These are phyloP conservation scores for Oriolus oriolus DNA, from an alignment of 2,113 vertebrate species.

Conservation along the genomic window DNA sequence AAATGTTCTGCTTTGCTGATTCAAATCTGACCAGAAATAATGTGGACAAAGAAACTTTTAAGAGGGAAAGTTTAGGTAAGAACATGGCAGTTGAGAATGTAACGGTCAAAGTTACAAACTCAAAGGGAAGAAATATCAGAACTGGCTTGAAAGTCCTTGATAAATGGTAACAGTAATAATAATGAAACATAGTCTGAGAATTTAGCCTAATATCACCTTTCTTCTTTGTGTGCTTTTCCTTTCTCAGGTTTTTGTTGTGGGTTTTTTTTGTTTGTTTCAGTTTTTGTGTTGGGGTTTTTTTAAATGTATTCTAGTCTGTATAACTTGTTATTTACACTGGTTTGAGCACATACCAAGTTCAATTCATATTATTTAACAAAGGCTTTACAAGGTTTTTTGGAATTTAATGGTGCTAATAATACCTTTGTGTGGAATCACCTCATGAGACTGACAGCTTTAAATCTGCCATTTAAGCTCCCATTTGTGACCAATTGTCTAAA, in stretches of 20 bases:
- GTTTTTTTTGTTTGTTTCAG: not conserved
- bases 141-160: not conserved
- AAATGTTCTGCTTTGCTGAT: constrained; percentile 23
- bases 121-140: not conserved
- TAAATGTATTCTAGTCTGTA: not conserved
- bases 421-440: not conserved
- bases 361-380: not conserved
- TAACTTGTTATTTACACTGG: not conserved
- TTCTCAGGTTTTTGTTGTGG: not conserved
- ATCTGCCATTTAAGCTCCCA: not conserved
- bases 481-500: not conserved
- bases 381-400: not conserved
- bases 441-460: not conserved
- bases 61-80: not conserved
- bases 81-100: not conserved
- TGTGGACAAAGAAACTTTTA: not conserved
- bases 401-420: not conserved
- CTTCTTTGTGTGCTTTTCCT: not conserved
- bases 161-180: not conserved
- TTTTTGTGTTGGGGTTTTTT: not conserved
- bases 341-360: not conserved
- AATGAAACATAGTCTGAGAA: not conserved
- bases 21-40: not conserved
- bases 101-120: not conserved
- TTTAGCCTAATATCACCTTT: not conserved